Evolutionary conservation across 2,888 invertebrate species (phyloP).

Genomic region (Boloria selene): DNA sequence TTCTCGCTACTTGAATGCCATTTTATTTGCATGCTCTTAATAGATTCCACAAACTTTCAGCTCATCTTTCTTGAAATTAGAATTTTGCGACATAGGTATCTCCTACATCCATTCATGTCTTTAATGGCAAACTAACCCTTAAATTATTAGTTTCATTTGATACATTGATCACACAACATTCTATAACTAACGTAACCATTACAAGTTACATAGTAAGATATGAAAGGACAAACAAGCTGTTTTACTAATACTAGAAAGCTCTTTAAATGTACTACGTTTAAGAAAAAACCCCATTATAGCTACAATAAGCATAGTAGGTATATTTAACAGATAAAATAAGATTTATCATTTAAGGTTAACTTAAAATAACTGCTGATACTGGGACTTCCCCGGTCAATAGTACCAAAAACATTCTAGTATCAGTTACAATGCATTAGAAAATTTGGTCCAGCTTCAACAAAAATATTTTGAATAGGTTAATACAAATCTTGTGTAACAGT

Average conservation of each 20-base stretch:
- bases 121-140: constrained; percentile 54
- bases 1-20: too few species aligned
- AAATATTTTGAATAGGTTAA: constrained; percentile 57
- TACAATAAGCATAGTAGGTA: too few species aligned
- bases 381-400: constrained; percentile 3
- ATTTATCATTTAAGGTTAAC: too few species aligned
- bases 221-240: constrained; percentile 17
- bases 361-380: too few species aligned
- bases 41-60: too few species aligned
- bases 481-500: constrained; percentile 70
- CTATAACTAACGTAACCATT: constrained; percentile 58
- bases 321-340: too few species aligned
- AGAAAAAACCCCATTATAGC: too few species aligned
- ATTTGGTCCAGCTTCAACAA: constrained; percentile 79
- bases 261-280: too few species aligned
- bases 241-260: neutral
- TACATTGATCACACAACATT: constrained; percentile 61
- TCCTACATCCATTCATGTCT: too few species aligned
- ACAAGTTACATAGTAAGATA: constrained; percentile 35
- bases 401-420: constrained; percentile 32
- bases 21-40: too few species aligned
- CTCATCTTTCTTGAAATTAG: too few species aligned
- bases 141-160: constrained; percentile 56
- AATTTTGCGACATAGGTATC: too few species aligned
- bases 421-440: constrained; percentile 47